Percentiles rank a stretch among this genome's conserved stretches.
phyloP scores from a whole-genome alignment of 2,888 invertebrate genomes.

The Philopedon plagiatum region DNA sequence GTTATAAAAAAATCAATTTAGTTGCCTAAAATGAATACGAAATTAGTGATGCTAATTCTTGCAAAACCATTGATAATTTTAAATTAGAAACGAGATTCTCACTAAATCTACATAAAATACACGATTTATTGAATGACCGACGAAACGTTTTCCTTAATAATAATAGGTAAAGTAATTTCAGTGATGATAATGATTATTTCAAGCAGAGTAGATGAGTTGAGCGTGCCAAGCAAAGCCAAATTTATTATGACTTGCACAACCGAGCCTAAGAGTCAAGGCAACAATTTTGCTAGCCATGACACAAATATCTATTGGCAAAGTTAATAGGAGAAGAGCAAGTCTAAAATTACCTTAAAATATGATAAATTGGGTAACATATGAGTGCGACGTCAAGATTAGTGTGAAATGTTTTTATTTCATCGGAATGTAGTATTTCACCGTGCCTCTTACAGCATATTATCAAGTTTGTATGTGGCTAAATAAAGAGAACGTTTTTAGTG shows the following conservation, averaged over 20 bases:
- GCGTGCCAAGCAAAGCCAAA: slow-evolving; percentile 22
- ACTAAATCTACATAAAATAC: neutral
- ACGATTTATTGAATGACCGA: neutral
- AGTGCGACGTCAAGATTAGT: neutral
- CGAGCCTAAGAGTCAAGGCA: slow-evolving; percentile 35
- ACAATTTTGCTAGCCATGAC: slow-evolving; percentile 33
- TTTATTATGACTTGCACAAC: slow-evolving; percentile 31
- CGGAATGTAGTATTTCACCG: too few species aligned
- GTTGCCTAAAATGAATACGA: too few species aligned
- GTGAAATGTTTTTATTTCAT: too few species aligned
- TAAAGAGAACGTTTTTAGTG: too few species aligned
- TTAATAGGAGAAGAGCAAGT: slow-evolving; percentile 23
- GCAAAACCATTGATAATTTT: too few species aligned
- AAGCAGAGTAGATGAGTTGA: slow-evolving; percentile 15
- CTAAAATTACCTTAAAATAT: slow-evolving; percentile 13
- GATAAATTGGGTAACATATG: slow-evolving; percentile 3
- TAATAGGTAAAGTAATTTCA: slow-evolving; percentile 7
- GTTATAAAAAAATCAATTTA: too few species aligned
- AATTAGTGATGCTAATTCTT: too few species aligned
- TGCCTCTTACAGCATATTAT: too few species aligned
- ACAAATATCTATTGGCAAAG: slow-evolving; percentile 24
- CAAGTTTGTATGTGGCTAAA: too few species aligned
- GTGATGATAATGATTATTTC: slow-evolving; percentile 21
- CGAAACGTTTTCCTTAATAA: neutral
- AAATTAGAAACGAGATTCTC: neutral